phyloP scores from a whole-genome alignment of 2,888 invertebrate genomes.

The Drosophila paranaensis region DNA sequence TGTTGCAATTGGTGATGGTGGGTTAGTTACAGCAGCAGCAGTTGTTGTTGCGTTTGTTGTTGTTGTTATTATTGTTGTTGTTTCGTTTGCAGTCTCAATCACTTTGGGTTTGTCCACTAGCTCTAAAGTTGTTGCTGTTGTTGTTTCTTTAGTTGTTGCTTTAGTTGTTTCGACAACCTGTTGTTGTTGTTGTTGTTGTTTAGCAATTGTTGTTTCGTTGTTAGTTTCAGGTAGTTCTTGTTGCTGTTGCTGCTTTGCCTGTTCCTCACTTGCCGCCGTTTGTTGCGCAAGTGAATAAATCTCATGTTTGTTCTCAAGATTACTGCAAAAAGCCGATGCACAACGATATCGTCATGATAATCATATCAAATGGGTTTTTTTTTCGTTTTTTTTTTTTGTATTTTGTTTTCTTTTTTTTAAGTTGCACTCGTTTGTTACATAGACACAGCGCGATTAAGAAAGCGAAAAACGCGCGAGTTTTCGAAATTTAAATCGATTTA shows the following conservation, averaged over 20 bases:
- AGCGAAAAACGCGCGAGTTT: constrained; percentile 51
- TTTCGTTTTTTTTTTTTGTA: constrained; percentile 22
- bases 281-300: constrained; percentile 85
- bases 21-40: constrained; percentile 43
- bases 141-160: constrained; percentile 18
- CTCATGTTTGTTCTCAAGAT: constrained; percentile 85
- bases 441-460: constrained; percentile 50
- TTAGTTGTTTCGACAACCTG: constrained; percentile 33
- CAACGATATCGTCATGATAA: constrained; percentile 62
- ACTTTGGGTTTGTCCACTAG: constrained; percentile 42
- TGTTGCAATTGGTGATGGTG: constrained; percentile 33
- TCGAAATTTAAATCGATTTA: no score
- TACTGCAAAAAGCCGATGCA: constrained; percentile 83
- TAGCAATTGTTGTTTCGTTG: constrained; percentile 37
- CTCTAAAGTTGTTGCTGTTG: constrained; percentile 40
- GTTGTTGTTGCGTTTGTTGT: constrained; percentile 15
- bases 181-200: constrained; percentile 16
- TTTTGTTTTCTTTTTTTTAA: constrained; percentile 10
- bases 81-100: constrained; percentile 50
- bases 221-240: constrained; percentile 52
- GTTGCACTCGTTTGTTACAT: constrained; percentile 78
- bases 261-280: constrained; percentile 84
- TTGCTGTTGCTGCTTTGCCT: constrained; percentile 55
- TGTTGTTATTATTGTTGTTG: constrained; percentile 20
- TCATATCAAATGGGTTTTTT: constrained; percentile 18